Evolutionary conservation across 2,888 invertebrate genomes (phyloP).

Genomic region (Trichogramma dendrolimi): DNA sequence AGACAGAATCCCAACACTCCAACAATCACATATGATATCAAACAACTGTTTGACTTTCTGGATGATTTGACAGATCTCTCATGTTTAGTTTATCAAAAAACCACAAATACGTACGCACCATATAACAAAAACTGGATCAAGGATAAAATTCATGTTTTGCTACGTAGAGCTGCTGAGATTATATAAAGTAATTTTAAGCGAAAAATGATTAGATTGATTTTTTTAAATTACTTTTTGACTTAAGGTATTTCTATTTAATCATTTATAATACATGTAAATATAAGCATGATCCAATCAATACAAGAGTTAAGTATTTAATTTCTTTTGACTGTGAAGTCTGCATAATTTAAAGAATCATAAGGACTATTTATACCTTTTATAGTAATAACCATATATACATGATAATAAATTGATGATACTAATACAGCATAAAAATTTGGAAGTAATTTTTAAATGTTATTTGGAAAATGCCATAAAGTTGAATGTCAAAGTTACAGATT

Average conservation of each 20-base stretch:
- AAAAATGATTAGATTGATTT: conserved; percentile 11
- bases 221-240: conserved; percentile 16
- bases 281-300: too few relatives aligned
- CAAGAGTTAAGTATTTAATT: too few relatives aligned
- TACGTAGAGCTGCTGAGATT: conserved; percentile 83
- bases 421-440: too few relatives aligned
- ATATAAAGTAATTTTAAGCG: conserved; percentile 36
- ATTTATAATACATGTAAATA: neutral
- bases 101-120: conserved; percentile 92
- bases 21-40: conserved; percentile 97
- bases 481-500: too few relatives aligned
- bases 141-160: conserved; percentile 92
- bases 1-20: conserved; percentile 91
- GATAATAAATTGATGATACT: too few relatives aligned
- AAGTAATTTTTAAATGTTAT: too few relatives aligned
- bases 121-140: conserved; percentile 99
- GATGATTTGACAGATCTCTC: conserved; percentile 93
- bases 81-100: conserved; percentile 93
- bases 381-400: too few relatives aligned
- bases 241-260: conserved; percentile 14
- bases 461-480: too few relatives aligned
- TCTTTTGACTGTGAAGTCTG: too few relatives aligned
- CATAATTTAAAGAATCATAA: too few relatives aligned
- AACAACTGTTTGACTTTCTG: conserved; percentile 96
- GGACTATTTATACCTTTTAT: too few relatives aligned